Evolutionary conservation across 2,113 vertebrate genomes (phyloP).

Genomic region (Thunnus thynnus): DNA sequence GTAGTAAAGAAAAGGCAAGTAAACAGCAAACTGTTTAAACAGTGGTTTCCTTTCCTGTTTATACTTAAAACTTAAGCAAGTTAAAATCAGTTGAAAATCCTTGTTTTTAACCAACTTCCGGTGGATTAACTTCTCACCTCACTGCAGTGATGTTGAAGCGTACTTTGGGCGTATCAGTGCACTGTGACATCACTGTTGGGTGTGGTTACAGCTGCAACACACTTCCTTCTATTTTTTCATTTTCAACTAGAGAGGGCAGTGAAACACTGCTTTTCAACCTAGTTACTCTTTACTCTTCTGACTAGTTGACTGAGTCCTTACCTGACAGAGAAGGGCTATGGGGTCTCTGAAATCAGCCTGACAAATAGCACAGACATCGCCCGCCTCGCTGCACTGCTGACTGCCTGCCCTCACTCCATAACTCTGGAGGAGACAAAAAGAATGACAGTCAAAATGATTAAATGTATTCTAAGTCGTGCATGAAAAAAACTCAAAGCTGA

Average conservation of each 20-base stretch:
- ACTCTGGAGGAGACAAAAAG: slow-evolving; percentile 81
- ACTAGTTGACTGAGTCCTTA: slow-evolving; percentile 67
- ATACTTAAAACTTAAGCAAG: too few relatives aligned
- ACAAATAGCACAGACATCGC: slow-evolving; percentile 96
- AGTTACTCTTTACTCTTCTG: background rate
- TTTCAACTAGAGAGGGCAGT: slow-evolving; percentile 11
- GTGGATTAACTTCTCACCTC: background rate
- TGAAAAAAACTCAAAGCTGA: background rate
- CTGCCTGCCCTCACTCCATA: slow-evolving; percentile 93
- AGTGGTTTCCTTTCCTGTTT: background rate
- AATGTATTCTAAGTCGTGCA: background rate
- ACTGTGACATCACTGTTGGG: background rate
- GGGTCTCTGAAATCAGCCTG: slow-evolving; percentile 96
- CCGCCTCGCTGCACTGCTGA: slow-evolving; percentile 96
- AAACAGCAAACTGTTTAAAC: background rate
- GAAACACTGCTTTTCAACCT: background rate
- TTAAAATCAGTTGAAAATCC: background rate
- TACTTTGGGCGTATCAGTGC: background rate
- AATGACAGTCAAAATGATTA: background rate
- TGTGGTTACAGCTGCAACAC: background rate
- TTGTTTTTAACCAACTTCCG: background rate
- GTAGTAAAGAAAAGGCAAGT: background rate
- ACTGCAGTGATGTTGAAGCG: background rate
- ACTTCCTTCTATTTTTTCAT: background rate
- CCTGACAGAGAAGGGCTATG: slow-evolving; percentile 94